Conservation (phyloP, 92 coral and sea anemone species). For the Palythoa caribaeorum region DNA sequence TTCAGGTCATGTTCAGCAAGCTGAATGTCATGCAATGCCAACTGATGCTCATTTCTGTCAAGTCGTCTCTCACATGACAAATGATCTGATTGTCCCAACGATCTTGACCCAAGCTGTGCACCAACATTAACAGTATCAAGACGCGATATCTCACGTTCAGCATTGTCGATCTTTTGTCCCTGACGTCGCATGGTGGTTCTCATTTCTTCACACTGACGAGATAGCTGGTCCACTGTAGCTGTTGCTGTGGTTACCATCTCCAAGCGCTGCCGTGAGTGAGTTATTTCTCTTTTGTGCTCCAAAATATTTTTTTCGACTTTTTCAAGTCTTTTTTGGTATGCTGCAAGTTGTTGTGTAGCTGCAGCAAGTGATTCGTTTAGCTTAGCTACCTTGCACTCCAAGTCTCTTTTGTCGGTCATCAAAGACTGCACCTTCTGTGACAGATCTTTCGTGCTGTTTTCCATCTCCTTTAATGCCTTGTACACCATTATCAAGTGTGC, state of each 20-base stretch:
- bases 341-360: slow-evolving; percentile 45
- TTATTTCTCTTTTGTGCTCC: slow-evolving; percentile 66
- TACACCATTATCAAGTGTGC: slow-evolving; percentile 68
- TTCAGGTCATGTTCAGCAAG: slow-evolving; percentile 82
- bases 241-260: slow-evolving; percentile 27
- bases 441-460: slow-evolving; percentile 18
- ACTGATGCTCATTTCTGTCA: slow-evolving; percentile 61
- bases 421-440: slow-evolving; percentile 27
- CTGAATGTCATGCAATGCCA: slow-evolving; percentile 75
- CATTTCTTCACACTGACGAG: slow-evolving; percentile 48
- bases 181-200: slow-evolving; percentile 46
- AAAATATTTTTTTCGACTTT: slow-evolving; percentile 51
- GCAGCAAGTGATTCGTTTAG: slow-evolving; percentile 62
- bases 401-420: slow-evolving; percentile 28
- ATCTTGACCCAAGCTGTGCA: neutral
- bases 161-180: slow-evolving; percentile 5
- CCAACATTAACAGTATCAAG: neutral
- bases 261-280: slow-evolving; percentile 46
- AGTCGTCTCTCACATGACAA: slow-evolving; percentile 50
- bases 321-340: slow-evolving; percentile 56
- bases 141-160: slow-evolving; percentile 39
- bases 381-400: slow-evolving; percentile 50
- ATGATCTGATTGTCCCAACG: neutral
- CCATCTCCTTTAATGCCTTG: slow-evolving; percentile 23
- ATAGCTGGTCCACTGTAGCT: slow-evolving; percentile 40